Evolutionary conservation across 2,113 vertebrate genomes (phyloP).

Genomic region (Nycticebus coucang): DNA sequence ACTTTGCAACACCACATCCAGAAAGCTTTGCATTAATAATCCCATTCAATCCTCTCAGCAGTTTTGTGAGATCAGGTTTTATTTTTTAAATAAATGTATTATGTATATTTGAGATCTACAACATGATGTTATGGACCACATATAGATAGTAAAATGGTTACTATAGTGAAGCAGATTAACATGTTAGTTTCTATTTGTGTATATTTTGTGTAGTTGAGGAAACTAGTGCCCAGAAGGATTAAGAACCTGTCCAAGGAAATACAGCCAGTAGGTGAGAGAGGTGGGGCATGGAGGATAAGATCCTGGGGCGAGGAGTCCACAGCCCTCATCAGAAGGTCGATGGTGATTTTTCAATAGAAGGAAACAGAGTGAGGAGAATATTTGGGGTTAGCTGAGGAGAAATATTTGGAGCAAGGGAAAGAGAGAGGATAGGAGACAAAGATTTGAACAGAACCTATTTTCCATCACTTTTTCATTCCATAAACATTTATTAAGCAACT

Average conservation of each 20-base stretch:
- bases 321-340: neutral
- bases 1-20: neutral
- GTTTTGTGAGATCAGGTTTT: neutral
- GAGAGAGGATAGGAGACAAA: neutral
- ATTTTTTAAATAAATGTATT: neutral
- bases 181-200: neutral
- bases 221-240: neutral
- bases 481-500: neutral
- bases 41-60: slow-evolving; percentile 14
- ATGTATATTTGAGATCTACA: neutral
- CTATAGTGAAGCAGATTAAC: neutral
- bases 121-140: neutral
- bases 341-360: neutral
- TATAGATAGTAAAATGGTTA: neutral
- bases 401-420: neutral
- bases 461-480: neutral
- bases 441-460: neutral
- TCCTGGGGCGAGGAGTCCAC: neutral
- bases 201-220: neutral
- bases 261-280: neutral
- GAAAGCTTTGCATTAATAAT: neutral
- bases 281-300: neutral
- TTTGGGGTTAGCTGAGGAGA: neutral
- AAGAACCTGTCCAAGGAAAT: neutral
- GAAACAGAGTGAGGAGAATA: neutral